Evolutionary conservation across 2,888 invertebrate genomes (phyloP).

Genomic region (Dendrolimus houi): DNA sequence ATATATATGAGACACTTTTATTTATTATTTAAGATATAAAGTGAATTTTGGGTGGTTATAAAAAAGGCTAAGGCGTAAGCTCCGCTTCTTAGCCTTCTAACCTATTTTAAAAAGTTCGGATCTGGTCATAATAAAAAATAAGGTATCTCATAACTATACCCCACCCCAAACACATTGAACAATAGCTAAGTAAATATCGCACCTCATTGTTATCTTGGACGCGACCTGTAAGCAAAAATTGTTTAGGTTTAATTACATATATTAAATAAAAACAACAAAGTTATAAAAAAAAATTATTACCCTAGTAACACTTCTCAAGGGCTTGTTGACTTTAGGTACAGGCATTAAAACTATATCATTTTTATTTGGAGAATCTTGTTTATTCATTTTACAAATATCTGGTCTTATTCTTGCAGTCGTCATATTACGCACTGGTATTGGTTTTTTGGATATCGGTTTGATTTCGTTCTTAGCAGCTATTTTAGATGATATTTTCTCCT

Average conservation of each 20-base stretch:
- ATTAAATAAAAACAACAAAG: too few relatives aligned
- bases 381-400: not conserved
- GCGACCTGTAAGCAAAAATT: constrained; percentile 33
- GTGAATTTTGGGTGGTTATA: too few relatives aligned
- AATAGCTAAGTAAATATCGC: constrained; percentile 7
- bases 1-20: too few relatives aligned
- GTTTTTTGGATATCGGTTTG: constrained; percentile 1
- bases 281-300: not conserved
- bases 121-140: too few relatives aligned
- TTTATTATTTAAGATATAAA: too few relatives aligned
- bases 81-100: too few relatives aligned
- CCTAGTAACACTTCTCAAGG: not conserved
- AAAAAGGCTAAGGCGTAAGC: too few relatives aligned
- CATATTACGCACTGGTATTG: not conserved
- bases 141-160: too few relatives aligned
- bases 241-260: too few relatives aligned
- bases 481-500: constrained; percentile 16
- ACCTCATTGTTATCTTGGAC: constrained; percentile 36
- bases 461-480: constrained; percentile 8
- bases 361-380: not conserved
- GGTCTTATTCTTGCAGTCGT: not conserved
- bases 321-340: not conserved
- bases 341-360: not conserved
- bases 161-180: too few relatives aligned
- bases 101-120: too few relatives aligned